Evolutionary conservation across 2,797 vertebrate species (phyloP).

Genomic region (Poliocrania exsul): DNA sequence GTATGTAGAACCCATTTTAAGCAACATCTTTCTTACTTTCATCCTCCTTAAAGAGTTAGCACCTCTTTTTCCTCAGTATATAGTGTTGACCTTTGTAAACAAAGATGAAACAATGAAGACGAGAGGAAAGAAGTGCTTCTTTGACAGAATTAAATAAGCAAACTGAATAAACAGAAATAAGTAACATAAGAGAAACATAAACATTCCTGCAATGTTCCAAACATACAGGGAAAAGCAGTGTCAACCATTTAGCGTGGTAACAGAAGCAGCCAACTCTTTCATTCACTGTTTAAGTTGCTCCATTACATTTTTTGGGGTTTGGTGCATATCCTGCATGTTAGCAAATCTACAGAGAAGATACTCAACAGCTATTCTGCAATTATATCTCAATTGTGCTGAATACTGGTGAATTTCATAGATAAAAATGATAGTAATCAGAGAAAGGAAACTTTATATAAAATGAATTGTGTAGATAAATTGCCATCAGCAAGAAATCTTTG

Average conservation of each 20-base stretch:
- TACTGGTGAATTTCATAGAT: background rate
- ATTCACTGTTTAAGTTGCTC: background rate
- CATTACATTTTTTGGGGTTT: background rate
- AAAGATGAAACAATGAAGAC: background rate
- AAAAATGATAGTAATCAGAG: background rate
- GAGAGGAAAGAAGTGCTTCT: background rate
- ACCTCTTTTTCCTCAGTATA: background rate
- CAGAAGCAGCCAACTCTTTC: background rate
- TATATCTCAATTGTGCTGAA: background rate
- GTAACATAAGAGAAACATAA: background rate
- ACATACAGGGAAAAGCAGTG: background rate
- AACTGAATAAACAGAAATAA: background rate
- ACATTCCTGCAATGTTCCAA: background rate
- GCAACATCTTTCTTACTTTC: background rate
- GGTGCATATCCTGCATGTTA: background rate
- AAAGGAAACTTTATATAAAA: constrained; percentile 8
- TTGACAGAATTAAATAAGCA: background rate
- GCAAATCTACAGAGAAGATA: background rate
- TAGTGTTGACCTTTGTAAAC: background rate
- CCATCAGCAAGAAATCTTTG: constrained; percentile 19
- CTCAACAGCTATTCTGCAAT: background rate
- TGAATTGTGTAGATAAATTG: background rate
- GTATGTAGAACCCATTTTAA: background rate
- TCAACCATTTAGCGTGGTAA: background rate
- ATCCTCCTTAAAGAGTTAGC: background rate